phyloP scores from a whole-genome alignment of 2,888 invertebrate species.

The Chrysolina americana region DNA sequence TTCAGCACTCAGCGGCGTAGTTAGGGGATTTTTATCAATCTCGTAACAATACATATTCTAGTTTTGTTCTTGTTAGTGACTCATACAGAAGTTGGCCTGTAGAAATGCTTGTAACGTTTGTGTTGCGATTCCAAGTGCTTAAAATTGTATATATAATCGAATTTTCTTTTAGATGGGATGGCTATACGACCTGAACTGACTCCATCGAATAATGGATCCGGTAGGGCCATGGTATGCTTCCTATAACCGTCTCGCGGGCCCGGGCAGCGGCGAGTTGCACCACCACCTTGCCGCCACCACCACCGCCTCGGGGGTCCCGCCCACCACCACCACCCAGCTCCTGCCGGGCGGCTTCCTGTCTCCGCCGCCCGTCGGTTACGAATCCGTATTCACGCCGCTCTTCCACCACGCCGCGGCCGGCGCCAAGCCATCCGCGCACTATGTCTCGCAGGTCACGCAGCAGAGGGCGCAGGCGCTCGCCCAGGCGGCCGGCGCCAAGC shows the following conservation, averaged over 20 bases:
- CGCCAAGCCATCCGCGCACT: slow-evolving; percentile 72
- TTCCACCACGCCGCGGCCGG: slow-evolving; percentile 83
- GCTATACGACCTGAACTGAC: slow-evolving; percentile 59
- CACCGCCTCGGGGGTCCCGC: slow-evolving; percentile 69
- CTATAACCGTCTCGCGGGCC: slow-evolving; percentile 83
- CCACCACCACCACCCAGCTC: slow-evolving; percentile 76
- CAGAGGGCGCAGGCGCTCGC: slow-evolving; percentile 77
- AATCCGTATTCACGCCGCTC: slow-evolving; percentile 85
- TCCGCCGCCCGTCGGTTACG: slow-evolving; percentile 83
- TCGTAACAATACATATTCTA: no score
- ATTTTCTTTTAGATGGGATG: slow-evolving; percentile 66
- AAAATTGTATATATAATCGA: neutral
- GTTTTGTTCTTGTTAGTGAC: no score
- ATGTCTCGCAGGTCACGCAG: slow-evolving; percentile 71
- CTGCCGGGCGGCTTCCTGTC: slow-evolving; percentile 82
- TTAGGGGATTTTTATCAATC: no score
- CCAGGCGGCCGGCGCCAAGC: slow-evolving; percentile 60
- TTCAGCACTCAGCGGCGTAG: no score
- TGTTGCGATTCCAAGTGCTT: no score
- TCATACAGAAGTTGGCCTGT: no score
- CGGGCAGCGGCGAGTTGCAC: slow-evolving; percentile 79
- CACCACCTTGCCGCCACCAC: slow-evolving; percentile 74
- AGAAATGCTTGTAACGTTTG: no score
- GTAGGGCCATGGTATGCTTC: slow-evolving; percentile 91
- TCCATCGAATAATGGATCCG: slow-evolving; percentile 80